Percentiles rank a stretch among this genome's conserved stretches.
Evolutionary conservation across 2,797 vertebrate genomes (phyloP).

Genomic region (Micropoecilia bifurca): DNA sequence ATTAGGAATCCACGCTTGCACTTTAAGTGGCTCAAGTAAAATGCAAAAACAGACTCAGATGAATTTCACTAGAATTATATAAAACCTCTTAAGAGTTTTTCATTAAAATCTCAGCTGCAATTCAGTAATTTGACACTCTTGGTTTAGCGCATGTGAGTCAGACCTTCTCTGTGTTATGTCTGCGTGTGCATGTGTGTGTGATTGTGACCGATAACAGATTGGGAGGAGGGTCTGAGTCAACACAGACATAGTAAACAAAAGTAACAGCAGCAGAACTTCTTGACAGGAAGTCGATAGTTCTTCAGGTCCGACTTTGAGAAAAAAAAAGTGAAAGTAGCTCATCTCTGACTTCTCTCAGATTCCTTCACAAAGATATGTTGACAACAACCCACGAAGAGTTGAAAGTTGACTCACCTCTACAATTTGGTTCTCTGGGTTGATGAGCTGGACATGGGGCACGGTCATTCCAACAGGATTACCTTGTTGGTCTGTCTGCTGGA

Average conservation of each 20-base stretch:
- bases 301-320: background rate
- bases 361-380: background rate
- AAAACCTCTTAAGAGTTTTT: conserved; percentile 10
- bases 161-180: conserved; percentile 36
- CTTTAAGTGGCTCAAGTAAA: background rate
- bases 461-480: conserved; percentile 91
- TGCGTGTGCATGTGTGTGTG: conserved; percentile 14
- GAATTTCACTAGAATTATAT: background rate
- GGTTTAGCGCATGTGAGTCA: conserved; percentile 51
- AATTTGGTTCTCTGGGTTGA: conserved; percentile 99
- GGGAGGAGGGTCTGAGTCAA: conserved; percentile 1
- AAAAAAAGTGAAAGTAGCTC: background rate
- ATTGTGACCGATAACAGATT: conserved; percentile 22
- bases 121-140: conserved; percentile 45
- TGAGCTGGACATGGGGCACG: conserved; percentile 97
- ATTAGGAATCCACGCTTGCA: background rate
- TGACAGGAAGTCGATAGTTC: background rate
- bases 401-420: conserved; percentile 89
- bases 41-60: background rate
- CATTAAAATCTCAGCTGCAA: conserved; percentile 48
- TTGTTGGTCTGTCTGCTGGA: conserved; percentile 86
- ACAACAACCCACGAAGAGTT: background rate
- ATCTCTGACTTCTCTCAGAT: background rate
- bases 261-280: background rate
- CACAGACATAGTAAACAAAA: conserved; percentile 17